Conservation (phyloP, 2,113 vertebrate genomes). For the Crypturellus undulatus region DNA sequence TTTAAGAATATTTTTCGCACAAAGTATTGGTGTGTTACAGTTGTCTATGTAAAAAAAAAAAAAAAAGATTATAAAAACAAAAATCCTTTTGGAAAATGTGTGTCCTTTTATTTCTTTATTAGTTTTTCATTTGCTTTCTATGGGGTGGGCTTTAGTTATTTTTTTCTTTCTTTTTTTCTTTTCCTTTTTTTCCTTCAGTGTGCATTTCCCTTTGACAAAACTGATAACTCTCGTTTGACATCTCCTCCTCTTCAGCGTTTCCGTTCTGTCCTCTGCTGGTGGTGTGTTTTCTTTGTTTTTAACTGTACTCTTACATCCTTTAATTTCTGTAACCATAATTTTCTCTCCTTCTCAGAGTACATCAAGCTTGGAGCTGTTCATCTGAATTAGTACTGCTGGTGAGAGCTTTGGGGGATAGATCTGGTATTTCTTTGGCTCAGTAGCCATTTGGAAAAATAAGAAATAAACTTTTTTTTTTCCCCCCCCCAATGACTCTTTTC, state of each 20-base stretch:
- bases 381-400: neutral
- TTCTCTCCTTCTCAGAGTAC: neutral
- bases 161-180: neutral
- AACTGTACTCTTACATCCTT: neutral
- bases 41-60: slow-evolving; percentile 80
- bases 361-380: neutral
- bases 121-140: neutral
- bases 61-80: slow-evolving; percentile 82
- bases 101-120: slow-evolving; percentile 59
- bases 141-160: neutral
- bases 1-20: slow-evolving; percentile 88
- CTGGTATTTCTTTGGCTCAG: neutral
- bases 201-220: neutral
- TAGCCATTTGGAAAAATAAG: slow-evolving; percentile 3
- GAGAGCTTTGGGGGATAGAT: neutral
- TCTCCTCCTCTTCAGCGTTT: slow-evolving; percentile 9
- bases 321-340: neutral
- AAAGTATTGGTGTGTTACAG: slow-evolving; percentile 82
- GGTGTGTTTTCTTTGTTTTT: slow-evolving; percentile 14
- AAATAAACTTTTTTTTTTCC: neutral
- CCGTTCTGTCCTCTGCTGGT: slow-evolving; percentile 7
- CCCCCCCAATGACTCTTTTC: neutral
- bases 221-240: neutral
- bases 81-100: slow-evolving; percentile 76
- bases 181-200: neutral